Conservation (phyloP, 2,888 invertebrate genomes). For the Diarsia brunnea region DNA sequence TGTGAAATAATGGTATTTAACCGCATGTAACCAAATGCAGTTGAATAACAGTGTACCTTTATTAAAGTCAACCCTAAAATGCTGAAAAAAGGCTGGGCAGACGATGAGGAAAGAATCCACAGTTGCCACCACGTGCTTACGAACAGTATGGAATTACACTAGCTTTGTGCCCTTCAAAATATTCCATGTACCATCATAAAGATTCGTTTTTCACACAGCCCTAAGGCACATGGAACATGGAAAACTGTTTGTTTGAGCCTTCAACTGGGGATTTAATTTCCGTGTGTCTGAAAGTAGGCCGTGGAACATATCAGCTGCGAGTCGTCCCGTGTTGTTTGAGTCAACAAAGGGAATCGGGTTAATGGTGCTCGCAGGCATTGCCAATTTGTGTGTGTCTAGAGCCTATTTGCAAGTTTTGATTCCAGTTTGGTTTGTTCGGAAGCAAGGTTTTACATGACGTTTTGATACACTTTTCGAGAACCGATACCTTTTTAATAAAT, state of each 20-base stretch:
- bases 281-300: slow-evolving; percentile 52
- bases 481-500: not conserved
- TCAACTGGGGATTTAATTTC: slow-evolving; percentile 51
- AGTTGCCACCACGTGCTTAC: not conserved
- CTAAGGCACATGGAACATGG: not conserved
- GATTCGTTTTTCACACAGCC: slow-evolving; percentile 3
- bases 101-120: not conserved
- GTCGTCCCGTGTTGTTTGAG: slow-evolving; percentile 30
- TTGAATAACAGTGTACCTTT: not conserved
- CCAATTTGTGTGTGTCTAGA: slow-evolving; percentile 26
- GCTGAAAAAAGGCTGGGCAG: not conserved
- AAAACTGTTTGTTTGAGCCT: slow-evolving; percentile 10
- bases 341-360: slow-evolving; percentile 56
- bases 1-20: not conserved
- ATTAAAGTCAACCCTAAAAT: not conserved
- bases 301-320: slow-evolving; percentile 34
- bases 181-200: not conserved
- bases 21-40: not conserved
- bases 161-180: not conserved
- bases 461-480: not conserved
- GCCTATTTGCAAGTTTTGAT: slow-evolving; percentile 25
- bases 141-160: not conserved
- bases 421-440: not conserved
- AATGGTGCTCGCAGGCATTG: slow-evolving; percentile 29
- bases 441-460: too few relatives aligned